Base-by-base conservation (phyloP, 2,113 vertebrate genomes). In the Quiscalus mexicanus region DNA sequence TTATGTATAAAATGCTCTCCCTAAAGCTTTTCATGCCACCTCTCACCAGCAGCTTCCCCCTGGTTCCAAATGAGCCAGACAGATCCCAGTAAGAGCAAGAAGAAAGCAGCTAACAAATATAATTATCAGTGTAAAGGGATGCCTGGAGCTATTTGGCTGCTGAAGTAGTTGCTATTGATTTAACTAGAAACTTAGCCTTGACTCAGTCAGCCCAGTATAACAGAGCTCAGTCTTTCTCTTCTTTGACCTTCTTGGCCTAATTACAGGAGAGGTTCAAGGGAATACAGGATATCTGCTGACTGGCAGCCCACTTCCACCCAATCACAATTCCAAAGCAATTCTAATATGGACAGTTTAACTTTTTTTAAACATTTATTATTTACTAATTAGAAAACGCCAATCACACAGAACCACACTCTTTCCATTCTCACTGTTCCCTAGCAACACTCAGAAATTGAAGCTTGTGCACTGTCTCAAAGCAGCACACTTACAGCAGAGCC, bases 231-330 rank as follows among this genome's bases (percentile, higher is more conserved):
- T 25, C 62, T 35, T 76, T 81, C 81, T 89, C 55, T 80, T 45
- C 83, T 52, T 53, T 93, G 88, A 95, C 96, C 83, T 94, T 89
- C 87, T 52, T 85, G 52, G 55, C 50, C 73, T 89, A 71, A 94
- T 90, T 89, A 44, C 23, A 58, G 70, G 37, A 58, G 44, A 35
- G 87, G 65, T 77, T 70, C 30, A 12, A 24, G 47, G 11, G 44
- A 89, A 10, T 28, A 24, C 35, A 55, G 67, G 22, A 7, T 16
- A 90, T 21, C 56, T 68, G 70, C 78, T 89, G 90, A 68, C 35
- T 84, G 76, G 52, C 71, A 92, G 86, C 55, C 22, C 50, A 13
- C 52, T 63, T 75, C 78, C 62, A 68, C 28, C 21, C 83, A 70
- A 6, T 45, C 59, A 55, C 23, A 81, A 23, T 24, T 49, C 39